These are phyloP conservation scores for Daphoenositta chrysoptera DNA, from an alignment of 2,113 vertebrate genomes.

Conservation along the genomic window DNA sequence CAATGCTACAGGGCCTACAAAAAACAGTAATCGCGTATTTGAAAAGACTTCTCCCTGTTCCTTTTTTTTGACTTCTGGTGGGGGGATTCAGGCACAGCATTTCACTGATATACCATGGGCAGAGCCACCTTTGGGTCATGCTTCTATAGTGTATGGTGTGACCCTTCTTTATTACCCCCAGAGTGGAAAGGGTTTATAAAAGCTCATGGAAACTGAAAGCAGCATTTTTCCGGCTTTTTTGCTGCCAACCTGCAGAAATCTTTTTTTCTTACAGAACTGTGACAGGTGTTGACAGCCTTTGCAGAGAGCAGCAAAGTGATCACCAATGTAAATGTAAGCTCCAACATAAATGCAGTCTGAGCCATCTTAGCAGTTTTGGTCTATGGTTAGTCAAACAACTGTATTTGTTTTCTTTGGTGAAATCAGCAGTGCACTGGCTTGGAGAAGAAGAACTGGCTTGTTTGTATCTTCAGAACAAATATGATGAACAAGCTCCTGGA, in stretches of 20 bases:
- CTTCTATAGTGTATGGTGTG: no score
- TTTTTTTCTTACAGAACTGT: background rate
- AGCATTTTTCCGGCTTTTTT: background rate
- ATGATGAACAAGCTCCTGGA: background rate
- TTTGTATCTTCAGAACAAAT: background rate
- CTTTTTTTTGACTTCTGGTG: background rate
- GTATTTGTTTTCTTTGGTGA: background rate
- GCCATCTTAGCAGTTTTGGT: background rate
- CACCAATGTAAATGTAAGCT: background rate
- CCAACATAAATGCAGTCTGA: background rate
- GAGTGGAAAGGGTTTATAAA: background rate
- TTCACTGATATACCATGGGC: background rate
- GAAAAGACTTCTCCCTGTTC: background rate
- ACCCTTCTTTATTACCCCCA: background rate
- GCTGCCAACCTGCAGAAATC: conserved; percentile 7
- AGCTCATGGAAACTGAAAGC: background rate
- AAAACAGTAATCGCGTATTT: background rate
- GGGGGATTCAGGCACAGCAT: no score
- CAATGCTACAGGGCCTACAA: background rate
- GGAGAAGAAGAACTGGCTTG: background rate
- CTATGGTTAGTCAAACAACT: background rate
- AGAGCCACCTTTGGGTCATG: background rate
- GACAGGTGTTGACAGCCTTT: background rate
- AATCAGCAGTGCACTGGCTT: background rate
- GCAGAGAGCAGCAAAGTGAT: background rate